phyloP scores from a whole-genome alignment of 2,113 vertebrate species.

The Arvicanthis niloticus region DNA sequence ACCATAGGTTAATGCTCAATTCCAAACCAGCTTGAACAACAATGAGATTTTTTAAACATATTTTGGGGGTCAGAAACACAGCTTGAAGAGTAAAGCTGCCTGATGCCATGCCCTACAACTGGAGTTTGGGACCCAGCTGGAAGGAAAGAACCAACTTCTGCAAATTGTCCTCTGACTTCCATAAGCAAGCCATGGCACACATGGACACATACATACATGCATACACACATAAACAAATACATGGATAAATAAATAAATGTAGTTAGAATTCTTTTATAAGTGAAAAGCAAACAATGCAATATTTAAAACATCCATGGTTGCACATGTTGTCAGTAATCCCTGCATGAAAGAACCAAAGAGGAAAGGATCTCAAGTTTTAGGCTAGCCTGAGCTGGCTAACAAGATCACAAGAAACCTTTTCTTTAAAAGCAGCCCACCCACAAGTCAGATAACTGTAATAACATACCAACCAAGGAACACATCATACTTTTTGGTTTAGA shows the following conservation, averaged over 20 bases:
- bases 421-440: background rate
- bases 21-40: background rate
- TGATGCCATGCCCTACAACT: background rate
- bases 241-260: too few relatives aligned
- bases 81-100: background rate
- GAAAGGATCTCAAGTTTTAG: background rate
- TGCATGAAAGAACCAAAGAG: background rate
- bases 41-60: background rate
- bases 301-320: background rate
- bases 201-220: background rate
- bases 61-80: background rate
- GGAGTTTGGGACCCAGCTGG: background rate
- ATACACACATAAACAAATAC: background rate
- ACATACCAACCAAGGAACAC: background rate
- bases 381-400: background rate
- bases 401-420: background rate
- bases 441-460: slow-evolving; percentile 28
- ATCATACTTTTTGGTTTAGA: background rate
- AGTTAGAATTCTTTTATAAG: background rate
- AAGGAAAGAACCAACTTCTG: background rate
- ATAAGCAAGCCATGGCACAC: background rate
- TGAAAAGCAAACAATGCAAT: background rate
- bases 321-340: background rate
- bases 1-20: background rate
- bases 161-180: background rate